Evolutionary conservation across 2,113 vertebrate species (phyloP), one percentile per base, ranked within the genome.

Genomic region (Callipepla californica): DNA sequence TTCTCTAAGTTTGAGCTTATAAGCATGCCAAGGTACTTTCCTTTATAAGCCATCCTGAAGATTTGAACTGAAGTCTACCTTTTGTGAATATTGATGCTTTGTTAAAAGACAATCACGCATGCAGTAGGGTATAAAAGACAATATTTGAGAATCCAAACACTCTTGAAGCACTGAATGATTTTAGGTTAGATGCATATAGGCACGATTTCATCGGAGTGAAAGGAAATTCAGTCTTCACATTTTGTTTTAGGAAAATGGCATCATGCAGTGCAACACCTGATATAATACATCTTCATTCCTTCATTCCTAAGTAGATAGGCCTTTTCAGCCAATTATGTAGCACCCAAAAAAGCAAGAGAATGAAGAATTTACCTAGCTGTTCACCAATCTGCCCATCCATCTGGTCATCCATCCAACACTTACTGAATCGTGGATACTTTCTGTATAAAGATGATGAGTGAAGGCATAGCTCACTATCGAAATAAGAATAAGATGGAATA

Each of bases 11-110:
- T 96, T 97, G 90, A 98, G 88, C 96, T 97, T 95, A 93, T 95
- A 80, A 97, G 98, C 98, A 98, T 98, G 98, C 95, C 86, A 93
- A 91, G 92, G 92, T 92, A 85, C 92, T 96, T 97, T 94, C 95
- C 95, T 97, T 96, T 97, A 93, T 96, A 96, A 97, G 73, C n/a
- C 90, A 91, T 96, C 84, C 92, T 90, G 77, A 96, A 97, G 44
- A 92, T 95, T 90, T 96, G 88, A 95, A 96, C 92, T 97, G 95
- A 93, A 94, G 94, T 97, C 95, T 98, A 89, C 68, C 85, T 96
- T 97, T 93, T 98, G 51, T 91, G 95, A 76, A 53, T 92, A 89
- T 74, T 67, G 92, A 80, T 85, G 42, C 88, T 93, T 96, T 97
- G 80, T 96, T 90, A 94, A 93, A 93, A 96, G 93, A 91, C 93